phyloP scores from a whole-genome alignment of 1,140 invertebrate genomes.

The Epicauta chinensis region DNA sequence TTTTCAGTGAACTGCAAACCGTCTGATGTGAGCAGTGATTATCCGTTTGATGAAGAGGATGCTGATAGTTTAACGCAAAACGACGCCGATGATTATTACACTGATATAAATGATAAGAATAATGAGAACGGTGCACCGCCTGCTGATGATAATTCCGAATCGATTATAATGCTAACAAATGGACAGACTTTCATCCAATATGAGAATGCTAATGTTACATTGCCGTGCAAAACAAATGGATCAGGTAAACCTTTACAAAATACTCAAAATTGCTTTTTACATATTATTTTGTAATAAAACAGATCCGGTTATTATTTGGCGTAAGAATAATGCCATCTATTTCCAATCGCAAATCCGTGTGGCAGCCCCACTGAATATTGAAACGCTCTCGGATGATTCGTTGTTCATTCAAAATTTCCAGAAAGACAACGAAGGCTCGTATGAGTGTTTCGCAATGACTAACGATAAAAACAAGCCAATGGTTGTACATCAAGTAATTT shows the following conservation, averaged over 20 bases:
- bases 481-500: slow-evolving; percentile 13
- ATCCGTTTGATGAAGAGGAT: no score
- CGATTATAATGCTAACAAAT: background rate
- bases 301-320: slow-evolving; percentile 19
- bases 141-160: no score
- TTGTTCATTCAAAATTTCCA: slow-evolving; percentile 13
- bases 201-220: background rate
- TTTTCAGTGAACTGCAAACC: no score
- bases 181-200: background rate
- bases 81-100: no score
- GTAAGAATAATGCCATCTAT: slow-evolving; percentile 11
- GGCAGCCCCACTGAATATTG: slow-evolving; percentile 5
- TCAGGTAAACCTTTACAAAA: no score
- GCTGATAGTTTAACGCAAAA: no score
- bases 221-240: slow-evolving; percentile 2
- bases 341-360: slow-evolving; percentile 15
- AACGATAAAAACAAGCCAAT: slow-evolving; percentile 8
- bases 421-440: slow-evolving; percentile 15
- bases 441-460: slow-evolving; percentile 17
- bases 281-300: no score
- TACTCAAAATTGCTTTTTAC: slow-evolving; percentile 1
- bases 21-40: no score
- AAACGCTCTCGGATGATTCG: slow-evolving; percentile 6
- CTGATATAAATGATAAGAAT: no score
- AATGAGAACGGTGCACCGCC: no score